phyloP scores from a whole-genome alignment of 2,888 invertebrate species.

The Drosophila neonasuta region DNA sequence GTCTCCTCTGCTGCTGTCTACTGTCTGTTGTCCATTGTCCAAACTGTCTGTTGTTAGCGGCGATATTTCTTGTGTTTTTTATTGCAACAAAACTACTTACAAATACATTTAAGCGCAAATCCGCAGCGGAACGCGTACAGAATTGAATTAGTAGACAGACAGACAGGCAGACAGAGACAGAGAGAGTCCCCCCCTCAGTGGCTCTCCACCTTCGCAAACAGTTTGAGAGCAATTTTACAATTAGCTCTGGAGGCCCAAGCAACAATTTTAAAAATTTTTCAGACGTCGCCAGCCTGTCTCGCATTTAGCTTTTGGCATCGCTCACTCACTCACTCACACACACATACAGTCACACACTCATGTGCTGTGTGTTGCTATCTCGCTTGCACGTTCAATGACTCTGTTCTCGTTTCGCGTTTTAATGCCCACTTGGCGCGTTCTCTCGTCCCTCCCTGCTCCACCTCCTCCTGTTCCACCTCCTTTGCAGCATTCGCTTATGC shows the following conservation, averaged over 20 bases:
- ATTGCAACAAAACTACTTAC: constrained; percentile 51
- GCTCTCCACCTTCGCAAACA: constrained; percentile 6
- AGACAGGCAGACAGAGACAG: not conserved
- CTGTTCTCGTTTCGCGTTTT: constrained; percentile 28
- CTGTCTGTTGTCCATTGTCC: constrained; percentile 12
- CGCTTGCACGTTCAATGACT: constrained; percentile 65
- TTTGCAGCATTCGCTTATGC: constrained; percentile 40
- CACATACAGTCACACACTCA: constrained; percentile 4
- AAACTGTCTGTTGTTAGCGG: constrained; percentile 27
- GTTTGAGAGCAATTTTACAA: constrained; percentile 54
- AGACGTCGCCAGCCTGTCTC: constrained; percentile 58
- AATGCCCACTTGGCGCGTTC: constrained; percentile 32
- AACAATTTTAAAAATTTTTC: constrained; percentile 24
- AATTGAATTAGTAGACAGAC: constrained; percentile 62
- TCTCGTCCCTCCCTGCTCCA: constrained; percentile 1
- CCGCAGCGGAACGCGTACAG: constrained; percentile 58
- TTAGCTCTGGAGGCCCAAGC: constrained; percentile 35
- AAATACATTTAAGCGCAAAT: constrained; percentile 48
- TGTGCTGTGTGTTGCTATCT: constrained; percentile 10
- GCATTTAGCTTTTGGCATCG: constrained; percentile 33
- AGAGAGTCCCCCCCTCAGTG: not conserved
- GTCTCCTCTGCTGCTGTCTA: not conserved
- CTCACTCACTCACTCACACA: constrained; percentile 1
- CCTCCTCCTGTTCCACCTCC: not conserved
- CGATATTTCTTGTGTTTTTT: constrained; percentile 47